Percentiles rank a stretch among this genome's conserved stretches.
phyloP scores from a whole-genome alignment of 2,888 invertebrate genomes.

The Nomada fucata region DNA sequence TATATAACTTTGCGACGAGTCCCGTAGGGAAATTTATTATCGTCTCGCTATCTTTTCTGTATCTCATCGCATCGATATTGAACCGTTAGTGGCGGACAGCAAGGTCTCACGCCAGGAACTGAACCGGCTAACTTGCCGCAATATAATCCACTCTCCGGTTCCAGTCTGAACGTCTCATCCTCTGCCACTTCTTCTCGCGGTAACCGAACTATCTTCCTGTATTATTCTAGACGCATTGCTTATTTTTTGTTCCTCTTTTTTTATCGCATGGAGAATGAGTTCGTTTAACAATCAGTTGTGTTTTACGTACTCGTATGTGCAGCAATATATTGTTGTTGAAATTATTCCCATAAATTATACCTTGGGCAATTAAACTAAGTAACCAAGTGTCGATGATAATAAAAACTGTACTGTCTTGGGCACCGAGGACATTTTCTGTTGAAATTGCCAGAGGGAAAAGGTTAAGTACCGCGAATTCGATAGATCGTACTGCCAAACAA shows the following conservation, averaged over 20 bases:
- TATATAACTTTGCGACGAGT: too few species aligned
- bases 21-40: too few species aligned
- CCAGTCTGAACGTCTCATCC: constrained; percentile 53
- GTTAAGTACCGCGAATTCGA: too few species aligned
- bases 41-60: background rate
- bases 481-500: too few species aligned
- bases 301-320: too few species aligned
- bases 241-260: constrained; percentile 14
- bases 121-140: constrained; percentile 82
- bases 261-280: constrained; percentile 34
- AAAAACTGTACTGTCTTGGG: too few species aligned
- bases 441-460: too few species aligned
- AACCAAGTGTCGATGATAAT: too few species aligned
- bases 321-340: too few species aligned
- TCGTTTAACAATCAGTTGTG: background rate
- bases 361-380: too few species aligned
- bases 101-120: constrained; percentile 79
- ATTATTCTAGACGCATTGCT: constrained; percentile 23
- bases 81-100: constrained; percentile 66
- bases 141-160: constrained; percentile 79
- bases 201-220: constrained; percentile 30
- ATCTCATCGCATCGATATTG: constrained; percentile 19
- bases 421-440: too few species aligned
- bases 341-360: too few species aligned
- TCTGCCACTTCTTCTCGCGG: constrained; percentile 45